Evolutionary conservation across 2,797 vertebrate species (phyloP), one percentile per base, ranked within the genome.

Genomic region (Zenarchopterus dispar): DNA sequence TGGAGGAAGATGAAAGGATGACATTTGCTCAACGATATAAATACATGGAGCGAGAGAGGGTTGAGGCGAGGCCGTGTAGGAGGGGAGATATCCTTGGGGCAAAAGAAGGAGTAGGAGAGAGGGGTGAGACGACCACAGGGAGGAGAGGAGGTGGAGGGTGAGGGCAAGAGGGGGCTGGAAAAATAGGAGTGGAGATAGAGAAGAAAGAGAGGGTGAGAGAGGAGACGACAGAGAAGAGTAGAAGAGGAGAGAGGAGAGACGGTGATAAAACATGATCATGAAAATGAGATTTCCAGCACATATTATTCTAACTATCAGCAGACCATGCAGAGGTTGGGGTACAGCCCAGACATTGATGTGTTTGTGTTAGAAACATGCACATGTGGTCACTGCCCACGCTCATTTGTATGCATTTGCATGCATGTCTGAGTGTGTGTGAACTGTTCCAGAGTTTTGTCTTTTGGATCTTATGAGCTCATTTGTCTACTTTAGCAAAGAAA

Each of bases 11-110:
- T 91, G 85, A 92, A 92, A 91, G 81, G 77, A 68, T 88, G 91
- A 91, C 87, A 90, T 90, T 89, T 91, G 88, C 86, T 89, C 89
- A 89, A 85, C 89, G 90, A 85, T 92, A 92, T 92, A 92, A 92
- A 92, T 92, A 92, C 87, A 92, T 84, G 83, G 89, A 89, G 78
- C 84, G 75, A 82, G 78, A 84, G 67, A 84, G 79, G 76, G 77
- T 80, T 84, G 82, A 84, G 81, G 77, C 75, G 80, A 88, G 69
- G 76, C 79, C 56, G 75, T 87, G 91, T 92, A 78, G 89, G 91
- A 91, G 89, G 88, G 81, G 80, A 87, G 81, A 84, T 91, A 79
- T 89, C 84, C 91, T 90, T 84, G 85, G 87, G 91, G 90, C 88
- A 78, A 89, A 78, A 57, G 67, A 83, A 87, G 75, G 80, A 88